Evolutionary conservation across 2,797 vertebrate species (phyloP), one percentile per base, ranked within the genome.

Genomic region (Sebastes cheni): DNA sequence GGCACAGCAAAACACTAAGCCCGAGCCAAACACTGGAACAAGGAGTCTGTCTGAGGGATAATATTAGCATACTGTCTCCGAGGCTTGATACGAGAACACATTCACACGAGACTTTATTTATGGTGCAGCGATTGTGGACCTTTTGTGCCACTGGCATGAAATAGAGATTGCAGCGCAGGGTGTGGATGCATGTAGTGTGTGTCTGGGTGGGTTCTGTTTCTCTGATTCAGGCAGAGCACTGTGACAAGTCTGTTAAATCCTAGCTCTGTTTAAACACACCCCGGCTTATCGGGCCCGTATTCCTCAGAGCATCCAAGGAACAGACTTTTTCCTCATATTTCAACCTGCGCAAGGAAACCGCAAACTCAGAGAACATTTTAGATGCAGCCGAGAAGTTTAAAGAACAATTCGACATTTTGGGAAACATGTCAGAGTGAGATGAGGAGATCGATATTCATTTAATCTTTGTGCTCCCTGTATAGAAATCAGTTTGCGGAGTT

Each of bases 1-100:
- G 87, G 80, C 82, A 61, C 60, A 23, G 68, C 10, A 56, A 78
- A 75, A 77, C 62, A 58, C 71, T 78, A 66, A 84, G 77, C 75
- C 59, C 2, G 23, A 73, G 72, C 79, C 86, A 80, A 87, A 91
- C 87, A 50, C 64, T 13, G 74, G 61, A 80, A 82, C 71, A 71
- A 82, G 72, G 67, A 71, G 65, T 77, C 71, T 82, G 88, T 87
- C 77, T 82, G 87, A 84, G 83, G 83, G 82, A 72, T 75, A 32
- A 78, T 75, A 86, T 90, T 84, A 89, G 79, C 86, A 79, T 65
- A 30, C 77, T 29, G 76, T 72, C 79, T 64, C 73, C 13, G 22
- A 14, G 18, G 77, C 80, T 77, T 81, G 54, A 87, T 59, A 46
- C 4, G 2, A 67, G 61, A 79, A 77, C 73, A 27, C 59, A 69